Conservation (phyloP, 2,888 invertebrate genomes). For the Chalcis sispes region DNA sequence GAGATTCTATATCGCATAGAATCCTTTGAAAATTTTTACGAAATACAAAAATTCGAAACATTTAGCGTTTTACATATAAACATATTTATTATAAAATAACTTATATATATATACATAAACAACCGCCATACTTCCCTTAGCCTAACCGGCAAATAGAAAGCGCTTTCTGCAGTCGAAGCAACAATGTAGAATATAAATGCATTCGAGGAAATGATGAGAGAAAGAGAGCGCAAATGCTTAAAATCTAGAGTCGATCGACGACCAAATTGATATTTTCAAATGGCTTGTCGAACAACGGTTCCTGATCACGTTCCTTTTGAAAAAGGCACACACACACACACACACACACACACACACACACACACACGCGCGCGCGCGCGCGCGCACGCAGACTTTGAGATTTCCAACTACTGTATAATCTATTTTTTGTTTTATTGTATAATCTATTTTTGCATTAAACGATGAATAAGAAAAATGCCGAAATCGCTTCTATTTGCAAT, state of each 20-base stretch:
- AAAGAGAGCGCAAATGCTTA: background rate
- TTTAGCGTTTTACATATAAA: conserved; percentile 54
- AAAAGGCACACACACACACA: too few relatives aligned
- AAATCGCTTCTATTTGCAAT: conserved; percentile 64
- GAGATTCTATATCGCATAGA: conserved; percentile 36
- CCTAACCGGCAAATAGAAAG: conserved; percentile 61
- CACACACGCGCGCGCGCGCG: background rate
- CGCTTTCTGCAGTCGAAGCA: conserved; percentile 56
- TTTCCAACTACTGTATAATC: conserved; percentile 62
- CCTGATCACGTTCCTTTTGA: conserved; percentile 66
- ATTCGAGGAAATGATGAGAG: background rate
- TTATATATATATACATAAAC: conserved; percentile 4
- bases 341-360: too few relatives aligned
- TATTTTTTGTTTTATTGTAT: conserved; percentile 68
- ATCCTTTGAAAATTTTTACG: conserved; percentile 31
- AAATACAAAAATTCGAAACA: conserved; percentile 25
- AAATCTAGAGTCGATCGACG: background rate
- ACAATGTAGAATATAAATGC: background rate
- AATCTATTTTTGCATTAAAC: conserved; percentile 68
- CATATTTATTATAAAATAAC: conserved; percentile 45
- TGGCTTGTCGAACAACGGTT: conserved; percentile 60
- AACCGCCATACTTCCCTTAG: conserved; percentile 60
- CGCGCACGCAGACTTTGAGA: conserved; percentile 9
- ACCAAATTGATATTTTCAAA: background rate
- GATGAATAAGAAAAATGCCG: conserved; percentile 56